Evolutionary conservation across 1,140 invertebrate genomes (phyloP).

Genomic region (Lordiphosa stackelbergi): DNA sequence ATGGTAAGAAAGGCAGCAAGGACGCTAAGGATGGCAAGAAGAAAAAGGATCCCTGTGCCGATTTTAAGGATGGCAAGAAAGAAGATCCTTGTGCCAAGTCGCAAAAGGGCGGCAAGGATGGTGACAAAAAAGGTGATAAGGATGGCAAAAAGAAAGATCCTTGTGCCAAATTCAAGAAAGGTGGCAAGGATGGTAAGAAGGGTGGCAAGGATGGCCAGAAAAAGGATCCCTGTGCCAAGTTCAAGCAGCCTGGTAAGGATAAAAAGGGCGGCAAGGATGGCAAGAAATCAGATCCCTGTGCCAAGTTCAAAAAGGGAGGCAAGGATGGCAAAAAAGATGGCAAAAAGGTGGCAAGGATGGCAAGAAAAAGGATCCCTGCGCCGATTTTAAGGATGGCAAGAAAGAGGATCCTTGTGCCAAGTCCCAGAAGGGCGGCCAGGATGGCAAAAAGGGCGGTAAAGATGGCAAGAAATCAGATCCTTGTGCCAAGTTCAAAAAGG

Average conservation of each 20-base stretch:
- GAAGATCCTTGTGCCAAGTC: slow-evolving; percentile 31
- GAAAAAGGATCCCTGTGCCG: slow-evolving; percentile 18
- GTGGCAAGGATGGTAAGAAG: not conserved
- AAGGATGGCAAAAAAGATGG: not conserved
- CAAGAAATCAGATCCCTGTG: slow-evolving; percentile 44
- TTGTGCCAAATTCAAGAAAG: slow-evolving; percentile 15
- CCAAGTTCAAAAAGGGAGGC: slow-evolving; percentile 21
- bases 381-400: slow-evolving; percentile 23
- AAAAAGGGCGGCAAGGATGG: slow-evolving; percentile 3
- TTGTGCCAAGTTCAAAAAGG: slow-evolving; percentile 6
- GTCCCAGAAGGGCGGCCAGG: slow-evolving; percentile 3
- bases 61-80: slow-evolving; percentile 25
- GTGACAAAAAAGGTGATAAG: slow-evolving; percentile 19
- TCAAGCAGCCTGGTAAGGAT: slow-evolving; percentile 3
- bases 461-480: not conserved
- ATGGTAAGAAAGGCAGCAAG: not conserved
- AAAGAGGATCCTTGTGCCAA: slow-evolving; percentile 20
- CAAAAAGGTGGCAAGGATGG: slow-evolving; percentile 11
- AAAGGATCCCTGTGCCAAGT: slow-evolving; percentile 20
- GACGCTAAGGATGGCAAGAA: too few species aligned
- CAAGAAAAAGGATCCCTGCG: slow-evolving; percentile 20
- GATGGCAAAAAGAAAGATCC: slow-evolving; percentile 18
- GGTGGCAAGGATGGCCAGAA: not conserved
- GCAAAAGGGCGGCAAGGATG: slow-evolving; percentile 17
- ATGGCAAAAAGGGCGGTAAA: slow-evolving; percentile 3